phyloP scores from a whole-genome alignment of 2,113 vertebrate species.

The Azemiops feae region DNA sequence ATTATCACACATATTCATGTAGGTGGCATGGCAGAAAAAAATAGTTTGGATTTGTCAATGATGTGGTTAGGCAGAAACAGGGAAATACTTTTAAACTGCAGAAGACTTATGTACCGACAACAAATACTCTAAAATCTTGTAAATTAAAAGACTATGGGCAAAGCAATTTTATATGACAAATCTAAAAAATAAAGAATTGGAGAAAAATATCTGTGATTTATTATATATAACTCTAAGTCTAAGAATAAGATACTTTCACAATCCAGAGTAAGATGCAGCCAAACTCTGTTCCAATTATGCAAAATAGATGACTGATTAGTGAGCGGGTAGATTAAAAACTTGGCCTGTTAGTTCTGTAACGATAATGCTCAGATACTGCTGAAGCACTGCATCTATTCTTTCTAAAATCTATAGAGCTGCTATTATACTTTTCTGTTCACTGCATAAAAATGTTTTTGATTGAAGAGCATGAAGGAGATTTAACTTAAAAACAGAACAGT shows the following conservation, averaged over 20 bases:
- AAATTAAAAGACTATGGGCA: neutral
- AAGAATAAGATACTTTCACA: neutral
- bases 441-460: neutral
- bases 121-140: neutral
- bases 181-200: neutral
- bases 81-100: neutral
- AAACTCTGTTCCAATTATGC: neutral
- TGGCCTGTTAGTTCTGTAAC: neutral
- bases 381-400: neutral
- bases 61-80: neutral
- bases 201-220: neutral
- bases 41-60: neutral
- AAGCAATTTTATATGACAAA: neutral
- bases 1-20: neutral
- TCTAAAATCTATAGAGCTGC: neutral
- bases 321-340: neutral
- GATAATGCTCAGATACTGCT: neutral
- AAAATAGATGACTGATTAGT: neutral
- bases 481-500: neutral
- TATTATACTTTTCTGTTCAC: neutral
- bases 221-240: neutral
- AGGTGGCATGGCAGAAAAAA: neutral
- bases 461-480: neutral
- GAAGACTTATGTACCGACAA: neutral
- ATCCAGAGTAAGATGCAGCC: neutral